Evolutionary conservation across 92 coral and sea anemone species (phyloP), one percentile per base, ranked within the genome.

Genomic region (Zoanthus gigantus): DNA sequence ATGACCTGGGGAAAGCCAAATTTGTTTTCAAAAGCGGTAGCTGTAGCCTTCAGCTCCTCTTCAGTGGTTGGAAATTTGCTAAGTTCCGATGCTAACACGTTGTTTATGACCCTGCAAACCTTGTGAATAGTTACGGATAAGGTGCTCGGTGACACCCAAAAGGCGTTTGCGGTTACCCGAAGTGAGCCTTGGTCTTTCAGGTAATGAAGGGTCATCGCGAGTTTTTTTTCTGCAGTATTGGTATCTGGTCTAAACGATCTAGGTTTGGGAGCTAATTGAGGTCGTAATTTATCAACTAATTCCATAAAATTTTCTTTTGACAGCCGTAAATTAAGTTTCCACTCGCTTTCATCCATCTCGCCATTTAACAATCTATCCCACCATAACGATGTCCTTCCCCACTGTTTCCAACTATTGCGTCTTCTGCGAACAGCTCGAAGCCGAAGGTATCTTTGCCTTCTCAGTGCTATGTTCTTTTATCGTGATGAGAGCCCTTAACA

Each of bases 11-110:
- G 89, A 68, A 83, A 89, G 60, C 92, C 88, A 75, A 57, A 57
- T 79, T 60, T 66, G 71, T 57, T 79, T 57, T 47, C 32, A 72
- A 68, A 60, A 73, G 78, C 76, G 37, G 76, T 72, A 72, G 76
- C 37, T n/a, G 94, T 91, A 57, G 74, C 71, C 77, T 86, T 93
- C 10, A 93, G 60, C 82, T 91, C 86, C 42, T 83, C 54, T 91
- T 89, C 89, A 14, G 86, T 61, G 46, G 30, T 18, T 85, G 82
- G 90, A 86, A 93, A 87, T 76, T 84, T 74, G 63, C 23, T 14
- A 76, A 50, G 80, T 50, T 48, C 80, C 44, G 80, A 76, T 76
- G 80, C 80, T 52, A 76, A 52, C 66, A 52, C 66, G 60, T 76
- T 52, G 80, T 83, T 53, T 83, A 83, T 83, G 76, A 65, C 57